These are phyloP conservation scores for Lutjanus campechanus DNA, from an alignment of 2,797 vertebrate species.

Conservation along the genomic window DNA sequence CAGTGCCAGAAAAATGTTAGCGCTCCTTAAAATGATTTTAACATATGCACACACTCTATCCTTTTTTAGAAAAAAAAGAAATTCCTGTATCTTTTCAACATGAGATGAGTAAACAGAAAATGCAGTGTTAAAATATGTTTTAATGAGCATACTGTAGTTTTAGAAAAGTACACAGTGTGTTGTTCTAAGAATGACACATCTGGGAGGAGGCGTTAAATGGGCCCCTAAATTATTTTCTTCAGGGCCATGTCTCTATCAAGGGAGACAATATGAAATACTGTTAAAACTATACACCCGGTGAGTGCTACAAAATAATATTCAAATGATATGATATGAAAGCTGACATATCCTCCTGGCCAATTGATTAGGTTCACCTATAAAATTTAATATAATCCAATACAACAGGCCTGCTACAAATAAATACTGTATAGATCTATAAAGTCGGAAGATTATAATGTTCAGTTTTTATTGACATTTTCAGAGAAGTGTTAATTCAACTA, in stretches of 20 bases:
- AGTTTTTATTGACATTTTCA: no score
- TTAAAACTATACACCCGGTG: not conserved
- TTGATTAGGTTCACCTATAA: not conserved
- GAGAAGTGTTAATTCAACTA: no score
- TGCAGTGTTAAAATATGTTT: not conserved
- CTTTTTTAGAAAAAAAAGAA: not conserved
- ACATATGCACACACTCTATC: not conserved
- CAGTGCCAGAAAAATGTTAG: constrained; percentile 2
- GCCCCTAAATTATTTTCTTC: not conserved
- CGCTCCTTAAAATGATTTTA: not conserved
- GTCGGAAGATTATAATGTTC: no score
- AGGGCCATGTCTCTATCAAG: not conserved
- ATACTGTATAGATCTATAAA: no score
- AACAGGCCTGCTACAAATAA: no score
- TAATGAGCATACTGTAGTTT: not conserved
- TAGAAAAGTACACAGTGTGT: not conserved
- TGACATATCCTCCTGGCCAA: not conserved
- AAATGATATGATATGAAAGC: not conserved
- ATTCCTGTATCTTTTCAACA: not conserved
- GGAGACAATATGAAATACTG: not conserved
- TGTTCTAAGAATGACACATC: not conserved
- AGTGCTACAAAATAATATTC: not conserved
- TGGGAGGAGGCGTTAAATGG: no score
- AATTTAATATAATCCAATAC: no score
- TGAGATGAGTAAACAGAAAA: constrained; percentile 6